Evolutionary conservation across 1,140 invertebrate genomes (phyloP), one percentile per base, ranked within the genome.

Genomic region (Piezodorus guildinii): DNA sequence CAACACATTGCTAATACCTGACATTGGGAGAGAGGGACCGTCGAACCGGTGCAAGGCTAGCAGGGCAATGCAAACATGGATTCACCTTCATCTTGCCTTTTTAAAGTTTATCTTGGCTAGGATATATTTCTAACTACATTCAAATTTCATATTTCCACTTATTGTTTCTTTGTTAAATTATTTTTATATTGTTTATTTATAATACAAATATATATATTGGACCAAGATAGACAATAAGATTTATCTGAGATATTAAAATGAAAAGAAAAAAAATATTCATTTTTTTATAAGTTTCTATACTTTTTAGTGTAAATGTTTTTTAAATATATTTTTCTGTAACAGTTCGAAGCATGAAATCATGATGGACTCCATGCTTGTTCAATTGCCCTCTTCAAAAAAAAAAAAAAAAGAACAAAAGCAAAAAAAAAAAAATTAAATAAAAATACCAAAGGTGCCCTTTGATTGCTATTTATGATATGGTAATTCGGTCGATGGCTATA

Each of bases 401-500:
- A 23, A 21, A 23, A 54, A 56, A 56, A 60, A 54, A 63, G 56
- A n/a, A 60, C 46, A 46, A 49, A 65, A 39, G 62, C 19, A 65
- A 49, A 66, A 68, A 21, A 16, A 23, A 56, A 25, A 56, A 27
- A 27, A 27, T 66, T 10, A 68, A 21, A 16, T 56, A 56, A 25
- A 56, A 56, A 56, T 56, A 68, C 67, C 67, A 68, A 68, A 68
- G 67, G 67, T 68, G 67, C 67, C 67, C 67, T 68, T 65, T 65
- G 52, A 63, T 63, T 64, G 58, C 44, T 64, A 64, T 21, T 60
- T 60, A 60, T 54, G 45, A 63, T 59, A 67, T 56, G 66, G 61
- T 67, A 63, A 51, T 44, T 64, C 60, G 66, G 60, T 67, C 56
- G 52, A 63, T 63, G 64, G 67, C 64, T 66, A 63, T 66, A 62